phyloP scores from a whole-genome alignment of 2,113 vertebrate genomes.

The Dicerorhinus sumatrensis region DNA sequence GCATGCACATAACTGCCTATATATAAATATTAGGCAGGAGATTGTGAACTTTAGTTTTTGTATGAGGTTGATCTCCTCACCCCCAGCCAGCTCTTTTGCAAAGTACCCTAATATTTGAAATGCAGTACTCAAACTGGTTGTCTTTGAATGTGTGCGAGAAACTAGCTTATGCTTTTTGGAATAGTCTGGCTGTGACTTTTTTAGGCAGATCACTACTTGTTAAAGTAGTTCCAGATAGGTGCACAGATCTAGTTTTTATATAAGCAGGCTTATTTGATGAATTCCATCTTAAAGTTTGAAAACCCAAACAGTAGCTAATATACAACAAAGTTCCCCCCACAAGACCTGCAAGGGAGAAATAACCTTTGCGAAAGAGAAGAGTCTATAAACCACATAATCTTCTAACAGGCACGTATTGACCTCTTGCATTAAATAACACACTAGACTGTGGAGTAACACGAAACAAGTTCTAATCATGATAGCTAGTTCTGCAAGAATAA shows the following conservation, averaged over 20 bases:
- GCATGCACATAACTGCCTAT: neutral
- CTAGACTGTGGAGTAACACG: neutral
- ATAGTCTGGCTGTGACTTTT: neutral
- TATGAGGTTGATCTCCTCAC: neutral
- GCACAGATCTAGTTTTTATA: conserved; percentile 14
- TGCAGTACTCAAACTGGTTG: neutral
- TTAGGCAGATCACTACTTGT: neutral
- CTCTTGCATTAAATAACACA: neutral
- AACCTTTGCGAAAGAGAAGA: conserved; percentile 34
- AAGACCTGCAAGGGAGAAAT: neutral
- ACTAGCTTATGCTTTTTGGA: conserved; percentile 21
- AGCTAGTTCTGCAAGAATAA: conserved; percentile 15
- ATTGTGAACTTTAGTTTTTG: neutral
- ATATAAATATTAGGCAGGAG: conserved; percentile 21
- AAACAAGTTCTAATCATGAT: conserved; percentile 31
- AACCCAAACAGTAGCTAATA: conserved; percentile 16
- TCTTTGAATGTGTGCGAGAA: conserved; percentile 49
- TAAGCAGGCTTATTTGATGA: conserved; percentile 50
- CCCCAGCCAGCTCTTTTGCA: neutral
- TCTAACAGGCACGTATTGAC: neutral
- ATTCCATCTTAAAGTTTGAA: conserved; percentile 39
- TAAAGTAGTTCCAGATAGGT: neutral
- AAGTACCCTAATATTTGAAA: conserved; percentile 32
- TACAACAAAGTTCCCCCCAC: neutral
- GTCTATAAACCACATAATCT: conserved; percentile 2